Base-by-base conservation (phyloP, 2,113 vertebrate species). In the Corapipo altera region DNA sequence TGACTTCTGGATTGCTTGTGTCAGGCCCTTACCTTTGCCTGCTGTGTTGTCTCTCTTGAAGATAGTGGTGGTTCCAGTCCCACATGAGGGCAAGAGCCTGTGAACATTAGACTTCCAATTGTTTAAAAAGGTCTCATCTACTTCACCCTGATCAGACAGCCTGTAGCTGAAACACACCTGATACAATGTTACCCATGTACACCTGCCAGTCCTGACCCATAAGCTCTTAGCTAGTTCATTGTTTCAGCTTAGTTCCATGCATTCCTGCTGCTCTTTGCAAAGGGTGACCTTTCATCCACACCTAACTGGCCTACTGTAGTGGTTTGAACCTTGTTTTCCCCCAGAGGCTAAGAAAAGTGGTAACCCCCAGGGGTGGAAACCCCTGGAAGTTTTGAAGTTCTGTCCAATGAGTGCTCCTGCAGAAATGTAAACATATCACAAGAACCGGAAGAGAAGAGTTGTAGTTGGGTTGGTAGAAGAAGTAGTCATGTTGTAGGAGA, bases 31-130 rank as follows among this genome's bases (percentile, higher is more conserved):
- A 13, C 16, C 46, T 55, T 4, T 24, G n/a, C 15, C 35, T 85
- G 51, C 24, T 55, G 8, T 51, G 39, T 15, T 66, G 23, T 23
- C 15, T 55, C 61, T 69, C 24, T 28, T 44, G 35, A 46, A 7
- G 5, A 18, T 2, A 59, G 7, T 59, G 39, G 35, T 44, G 8
- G 8, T 2, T 52, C 26, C 52, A 58, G 17, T n/a, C 15, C 24
- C 5, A 13, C 21, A 11, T 33, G 24, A 66, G 12, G 18, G 24
- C 2, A 14, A 71, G 2, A 3, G 0, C 12, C 35, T 66, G 33
- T 33, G 33, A 71, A 20, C 3, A 20, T 17, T 19, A 35, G 41
- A 35, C 9, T 55, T 85, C 7, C 17, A 33, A 1, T 8, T 46
- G 28, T 43, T 52, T 52, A n/a, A 65, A 46, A 65, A 48, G 12